Evolutionary conservation across 2,113 vertebrate species (phyloP), one percentile per base, ranked within the genome.

Genomic region (Microcebus tavaratra): DNA sequence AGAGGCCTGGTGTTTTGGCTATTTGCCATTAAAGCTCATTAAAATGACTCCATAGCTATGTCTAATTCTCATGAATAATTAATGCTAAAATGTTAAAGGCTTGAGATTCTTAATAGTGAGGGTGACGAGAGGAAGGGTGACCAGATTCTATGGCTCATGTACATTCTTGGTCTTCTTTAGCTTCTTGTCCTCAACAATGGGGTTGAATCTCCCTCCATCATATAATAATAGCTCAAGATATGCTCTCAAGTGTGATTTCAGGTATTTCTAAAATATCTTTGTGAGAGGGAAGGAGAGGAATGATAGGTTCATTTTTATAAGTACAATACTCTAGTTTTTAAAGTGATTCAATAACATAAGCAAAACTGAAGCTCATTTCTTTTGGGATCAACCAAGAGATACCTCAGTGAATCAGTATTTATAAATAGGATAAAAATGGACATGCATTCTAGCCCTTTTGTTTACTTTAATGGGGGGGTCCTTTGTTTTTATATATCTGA

Each of bases 31-130:
- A 95, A 95, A 95, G 68, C 96, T 97, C 96, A 96, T 97, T 96
- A 97, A 95, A 96, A 93, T 0, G 13, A 95, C 92, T 97, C 88
- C 83, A 61, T 94, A 93, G 80, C 95, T 97, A 95, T 92, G 96
- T 90, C 97, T 95, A 96, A 92, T 95, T 95, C 93, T 85, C 93
- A 96, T 97, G 97, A 97, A 97, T 97, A 97, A 96, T 97, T 97
- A 87, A 97, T 92, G 96, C 76, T 95, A 95, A 97, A 97, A 97
- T 4, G 2, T 95, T 95, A 81, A 84, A 92, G 91, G 90, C 87
- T 97, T 84, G 78, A 80, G 94, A 93, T 89, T 95, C 95, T 97
- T 86, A 91, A 79, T 45, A 90, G 87, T 76, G 91, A 96, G 0
- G 2, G 84, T 91, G 96, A 93, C 97, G 96, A 87, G 79, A 95